Evolutionary conservation across 2,888 invertebrate species (phyloP).

Genomic region (Himalopsyche tibetana): DNA sequence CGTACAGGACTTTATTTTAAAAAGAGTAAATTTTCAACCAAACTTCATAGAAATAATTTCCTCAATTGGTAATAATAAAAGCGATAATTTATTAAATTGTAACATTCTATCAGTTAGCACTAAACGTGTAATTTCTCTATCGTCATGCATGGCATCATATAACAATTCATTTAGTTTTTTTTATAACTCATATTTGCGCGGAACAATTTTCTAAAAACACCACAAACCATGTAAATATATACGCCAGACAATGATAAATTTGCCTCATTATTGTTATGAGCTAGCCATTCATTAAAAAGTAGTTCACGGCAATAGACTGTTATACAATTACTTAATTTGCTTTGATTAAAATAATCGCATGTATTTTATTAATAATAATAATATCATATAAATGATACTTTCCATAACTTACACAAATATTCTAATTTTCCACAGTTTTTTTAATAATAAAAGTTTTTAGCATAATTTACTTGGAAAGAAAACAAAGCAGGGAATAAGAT

Average conservation of each 20-base stretch:
- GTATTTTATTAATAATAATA: neutral
- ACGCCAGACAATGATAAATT: constrained; percentile 1
- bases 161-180: neutral
- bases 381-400: neutral
- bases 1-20: no score
- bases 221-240: constrained; percentile 18
- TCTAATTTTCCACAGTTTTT: no score
- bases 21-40: no score
- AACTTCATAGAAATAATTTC: neutral
- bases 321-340: constrained; percentile 16
- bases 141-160: neutral
- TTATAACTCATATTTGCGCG: constrained; percentile 2
- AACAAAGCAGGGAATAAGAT: no score
- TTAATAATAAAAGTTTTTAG: no score
- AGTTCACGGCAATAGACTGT: neutral
- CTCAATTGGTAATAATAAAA: neutral
- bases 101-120: neutral
- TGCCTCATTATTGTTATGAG: neutral
- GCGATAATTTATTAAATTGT: neutral
- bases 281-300: constrained; percentile 4
- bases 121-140: neutral
- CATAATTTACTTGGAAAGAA: no score
- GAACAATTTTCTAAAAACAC: constrained; percentile 5
- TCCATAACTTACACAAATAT: neutral
- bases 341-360: neutral